These are phyloP conservation scores for Fundulus diaphanus DNA, from an alignment of 2,797 vertebrate genomes.

Conservation along the genomic window DNA sequence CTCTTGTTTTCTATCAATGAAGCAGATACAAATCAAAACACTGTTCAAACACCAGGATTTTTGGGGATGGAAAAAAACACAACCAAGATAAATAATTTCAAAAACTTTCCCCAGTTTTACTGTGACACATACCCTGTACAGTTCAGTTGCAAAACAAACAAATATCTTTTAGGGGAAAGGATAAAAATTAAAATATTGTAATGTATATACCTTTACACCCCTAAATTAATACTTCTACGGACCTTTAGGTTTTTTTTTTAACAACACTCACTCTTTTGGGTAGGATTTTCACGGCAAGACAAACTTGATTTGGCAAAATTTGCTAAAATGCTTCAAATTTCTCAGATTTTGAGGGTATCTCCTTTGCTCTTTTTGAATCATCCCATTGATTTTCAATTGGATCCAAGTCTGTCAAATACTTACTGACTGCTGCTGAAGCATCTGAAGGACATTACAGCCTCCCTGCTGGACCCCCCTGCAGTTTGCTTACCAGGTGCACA, in stretches of 20 bases:
- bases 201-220: not conserved
- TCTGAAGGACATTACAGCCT: too few relatives aligned
- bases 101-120: not conserved
- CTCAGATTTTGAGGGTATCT: not conserved
- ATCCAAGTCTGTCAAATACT: not conserved
- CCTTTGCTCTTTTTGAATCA: not conserved
- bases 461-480: too few relatives aligned
- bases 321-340: not conserved
- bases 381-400: not conserved
- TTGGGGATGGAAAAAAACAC: not conserved
- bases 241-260: not conserved
- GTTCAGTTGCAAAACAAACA: not conserved
- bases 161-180: not conserved
- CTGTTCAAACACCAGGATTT: not conserved
- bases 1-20: not conserved
- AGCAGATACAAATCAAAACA: not conserved
- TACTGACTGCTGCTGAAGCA: too few relatives aligned
- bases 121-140: not conserved
- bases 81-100: not conserved
- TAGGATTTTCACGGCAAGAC: not conserved
- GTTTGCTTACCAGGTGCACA: too few relatives aligned
- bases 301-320: not conserved
- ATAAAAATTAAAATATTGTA: too few relatives aligned
- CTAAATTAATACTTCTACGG: not conserved
- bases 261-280: not conserved